Conservation (phyloP, 2,113 vertebrate genomes). For the Aspiorhynchus laticeps region DNA sequence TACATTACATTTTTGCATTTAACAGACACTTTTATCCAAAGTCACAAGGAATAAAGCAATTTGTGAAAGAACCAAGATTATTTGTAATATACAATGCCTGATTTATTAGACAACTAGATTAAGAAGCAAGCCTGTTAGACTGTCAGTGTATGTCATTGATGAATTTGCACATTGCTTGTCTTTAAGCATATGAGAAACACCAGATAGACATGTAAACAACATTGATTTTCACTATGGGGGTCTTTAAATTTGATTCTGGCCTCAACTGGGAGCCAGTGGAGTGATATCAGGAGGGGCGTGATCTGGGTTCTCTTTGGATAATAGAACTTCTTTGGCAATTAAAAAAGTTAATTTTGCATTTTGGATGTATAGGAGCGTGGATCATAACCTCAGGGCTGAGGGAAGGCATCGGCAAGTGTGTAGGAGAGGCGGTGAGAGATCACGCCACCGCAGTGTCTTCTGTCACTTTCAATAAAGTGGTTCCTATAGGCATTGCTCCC, state of each 20-base stretch:
- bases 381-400: conserved; percentile 83
- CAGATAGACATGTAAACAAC: no score
- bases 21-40: no score
- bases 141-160: background rate
- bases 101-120: no score
- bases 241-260: background rate
- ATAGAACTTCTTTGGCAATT: background rate
- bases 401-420: conserved; percentile 80
- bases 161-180: no score
- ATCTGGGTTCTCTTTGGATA: background rate
- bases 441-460: conserved; percentile 79
- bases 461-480: conserved; percentile 77
- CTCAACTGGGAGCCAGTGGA: background rate
- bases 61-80: no score
- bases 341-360: background rate
- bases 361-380: conserved; percentile 80
- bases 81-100: no score
- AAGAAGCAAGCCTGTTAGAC: no score
- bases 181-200: no score
- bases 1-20: no score
- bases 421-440: conserved; percentile 87
- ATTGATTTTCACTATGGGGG: background rate
- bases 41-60: no score
- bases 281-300: background rate
- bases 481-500: conserved; percentile 83